These are phyloP conservation scores for Acronicta aceris DNA, from an alignment of 2,888 invertebrate species.

Conservation along the genomic window DNA sequence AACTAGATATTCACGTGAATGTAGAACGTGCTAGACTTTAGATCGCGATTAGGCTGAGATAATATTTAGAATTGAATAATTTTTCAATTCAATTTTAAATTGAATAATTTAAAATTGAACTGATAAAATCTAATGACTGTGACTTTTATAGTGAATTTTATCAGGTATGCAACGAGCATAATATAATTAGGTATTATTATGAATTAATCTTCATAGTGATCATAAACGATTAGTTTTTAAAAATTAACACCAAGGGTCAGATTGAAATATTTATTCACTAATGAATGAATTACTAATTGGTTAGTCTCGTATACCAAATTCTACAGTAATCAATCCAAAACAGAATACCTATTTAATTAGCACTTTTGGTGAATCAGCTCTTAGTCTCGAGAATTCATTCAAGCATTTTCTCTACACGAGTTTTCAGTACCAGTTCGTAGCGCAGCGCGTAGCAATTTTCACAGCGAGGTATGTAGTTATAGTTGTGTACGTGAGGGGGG, in stretches of 20 bases:
- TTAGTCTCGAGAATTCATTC: constrained; percentile 3
- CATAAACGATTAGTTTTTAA: too few species aligned
- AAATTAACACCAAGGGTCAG: too few species aligned
- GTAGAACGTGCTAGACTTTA: background rate
- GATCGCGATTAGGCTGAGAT: background rate
- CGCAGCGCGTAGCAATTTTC: constrained; percentile 41
- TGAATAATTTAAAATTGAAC: too few species aligned
- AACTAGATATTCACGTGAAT: constrained; percentile 27
- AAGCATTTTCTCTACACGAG: constrained; percentile 6
- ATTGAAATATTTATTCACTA: too few species aligned
- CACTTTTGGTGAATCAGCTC: background rate
- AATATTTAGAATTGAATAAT: background rate
- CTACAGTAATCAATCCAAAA: background rate
- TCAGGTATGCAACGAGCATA: background rate
- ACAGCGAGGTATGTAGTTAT: constrained; percentile 22
- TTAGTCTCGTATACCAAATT: background rate
- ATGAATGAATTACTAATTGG: too few species aligned
- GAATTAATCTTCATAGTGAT: too few species aligned
- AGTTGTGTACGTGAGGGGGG: constrained; percentile 29
- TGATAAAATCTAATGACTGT: background rate
- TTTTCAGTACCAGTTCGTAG: constrained; percentile 16
- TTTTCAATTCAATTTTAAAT: too few species aligned
- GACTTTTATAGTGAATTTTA: background rate
- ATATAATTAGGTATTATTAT: background rate
- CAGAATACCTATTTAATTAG: background rate